phyloP scores from a whole-genome alignment of 64 coral and sea anemone species.

The Montipora foliosa region DNA sequence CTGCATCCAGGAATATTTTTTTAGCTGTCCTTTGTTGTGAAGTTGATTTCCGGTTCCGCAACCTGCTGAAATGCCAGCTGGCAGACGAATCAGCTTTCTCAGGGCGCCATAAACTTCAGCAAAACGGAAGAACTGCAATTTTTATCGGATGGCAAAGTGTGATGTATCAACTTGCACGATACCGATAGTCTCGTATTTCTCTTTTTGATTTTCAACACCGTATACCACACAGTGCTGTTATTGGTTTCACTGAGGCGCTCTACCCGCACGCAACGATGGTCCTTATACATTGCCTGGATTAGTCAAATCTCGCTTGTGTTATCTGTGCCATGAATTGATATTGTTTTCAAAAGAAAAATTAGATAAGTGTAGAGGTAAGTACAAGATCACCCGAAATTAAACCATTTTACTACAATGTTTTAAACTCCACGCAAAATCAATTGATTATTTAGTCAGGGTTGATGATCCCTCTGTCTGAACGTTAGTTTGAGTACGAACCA shows the following conservation, averaged over 20 bases:
- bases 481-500: background rate
- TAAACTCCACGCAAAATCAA: background rate
- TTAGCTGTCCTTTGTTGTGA: background rate
- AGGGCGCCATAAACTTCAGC: background rate
- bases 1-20: background rate
- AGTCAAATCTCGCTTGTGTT: too few relatives aligned
- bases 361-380: background rate
- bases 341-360: background rate
- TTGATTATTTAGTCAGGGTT: background rate
- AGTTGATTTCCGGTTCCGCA: background rate
- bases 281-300: too few relatives aligned
- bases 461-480: background rate
- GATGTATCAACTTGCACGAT: too few relatives aligned
- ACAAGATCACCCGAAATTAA: background rate
- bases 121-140: background rate
- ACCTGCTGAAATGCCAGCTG: background rate
- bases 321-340: too few relatives aligned
- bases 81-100: background rate
- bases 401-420: background rate
- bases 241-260: background rate
- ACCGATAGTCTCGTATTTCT: background rate
- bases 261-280: too few relatives aligned
- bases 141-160: background rate
- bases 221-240: background rate
- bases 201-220: background rate